These are phyloP conservation scores for Hemitrygon akajei DNA, from an alignment of 2,797 vertebrate genomes.

Conservation along the genomic window DNA sequence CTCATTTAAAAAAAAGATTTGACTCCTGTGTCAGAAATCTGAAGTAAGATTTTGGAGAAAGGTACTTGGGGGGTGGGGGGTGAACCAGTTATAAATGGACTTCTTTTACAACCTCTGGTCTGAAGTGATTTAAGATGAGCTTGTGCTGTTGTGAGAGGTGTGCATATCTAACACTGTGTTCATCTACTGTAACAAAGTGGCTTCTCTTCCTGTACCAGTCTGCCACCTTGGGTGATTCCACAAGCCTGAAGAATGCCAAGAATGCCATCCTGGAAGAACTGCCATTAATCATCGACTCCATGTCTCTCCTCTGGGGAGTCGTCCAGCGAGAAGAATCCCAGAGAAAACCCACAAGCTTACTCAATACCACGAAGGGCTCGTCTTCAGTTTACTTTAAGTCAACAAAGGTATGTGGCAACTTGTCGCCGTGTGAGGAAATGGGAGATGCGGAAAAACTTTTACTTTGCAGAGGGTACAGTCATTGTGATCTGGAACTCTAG, in stretches of 20 bases:
- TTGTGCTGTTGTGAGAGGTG: not conserved
- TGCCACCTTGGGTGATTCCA: constrained; percentile 55
- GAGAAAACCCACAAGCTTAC: constrained; percentile 63
- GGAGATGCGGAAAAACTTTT: no score
- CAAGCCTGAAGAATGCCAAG: constrained; percentile 77
- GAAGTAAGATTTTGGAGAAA: not conserved
- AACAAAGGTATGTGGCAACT: constrained; percentile 68
- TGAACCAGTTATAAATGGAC: no score
- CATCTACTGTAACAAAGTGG: not conserved
- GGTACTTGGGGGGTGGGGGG: no score
- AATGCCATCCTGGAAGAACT: constrained; percentile 83
- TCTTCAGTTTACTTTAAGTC: constrained; percentile 87
- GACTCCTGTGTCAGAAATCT: not conserved
- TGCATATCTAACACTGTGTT: not conserved
- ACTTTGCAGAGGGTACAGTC: no score
- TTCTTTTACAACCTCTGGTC: not conserved
- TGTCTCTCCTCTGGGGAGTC: constrained; percentile 81
- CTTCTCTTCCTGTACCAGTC: constrained; percentile 45
- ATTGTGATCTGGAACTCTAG: no score
- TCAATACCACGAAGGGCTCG: constrained; percentile 63
- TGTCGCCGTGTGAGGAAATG: not conserved
- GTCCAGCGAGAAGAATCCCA: constrained; percentile 73
- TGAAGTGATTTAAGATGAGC: not conserved
- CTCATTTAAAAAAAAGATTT: not conserved
- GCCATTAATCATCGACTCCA: constrained; percentile 75